Evolutionary conservation across 2,888 invertebrate species (phyloP).

Genomic region (Catocala fraxini): DNA sequence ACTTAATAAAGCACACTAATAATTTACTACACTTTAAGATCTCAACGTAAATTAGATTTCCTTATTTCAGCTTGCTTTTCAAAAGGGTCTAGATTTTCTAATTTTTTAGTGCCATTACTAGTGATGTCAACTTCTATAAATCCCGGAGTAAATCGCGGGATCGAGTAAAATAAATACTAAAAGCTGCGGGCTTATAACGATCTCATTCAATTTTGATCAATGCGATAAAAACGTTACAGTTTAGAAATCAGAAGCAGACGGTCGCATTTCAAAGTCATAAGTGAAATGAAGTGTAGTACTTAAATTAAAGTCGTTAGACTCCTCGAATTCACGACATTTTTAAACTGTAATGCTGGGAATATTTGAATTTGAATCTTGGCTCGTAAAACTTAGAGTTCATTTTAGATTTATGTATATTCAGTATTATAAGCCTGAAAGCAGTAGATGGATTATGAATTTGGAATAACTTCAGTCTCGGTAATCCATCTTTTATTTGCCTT

Average conservation of each 20-base stretch:
- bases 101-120: constrained; percentile 3
- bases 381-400: neutral
- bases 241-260: constrained; percentile 14
- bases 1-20: too few relatives aligned
- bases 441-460: neutral
- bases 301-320: constrained; percentile 40
- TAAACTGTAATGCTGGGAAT: neutral
- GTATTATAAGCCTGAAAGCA: too few relatives aligned
- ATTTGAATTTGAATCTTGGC: neutral
- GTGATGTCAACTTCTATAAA: neutral
- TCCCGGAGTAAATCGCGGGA: neutral
- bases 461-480: neutral
- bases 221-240: constrained; percentile 8
- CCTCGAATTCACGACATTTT: neutral
- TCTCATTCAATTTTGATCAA: constrained; percentile 1
- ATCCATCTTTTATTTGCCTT: too few relatives aligned
- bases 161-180: neutral
- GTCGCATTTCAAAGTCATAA: constrained; percentile 19
- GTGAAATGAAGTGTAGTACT: constrained; percentile 37
- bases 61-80: constrained; percentile 2
- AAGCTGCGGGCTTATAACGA: neutral
- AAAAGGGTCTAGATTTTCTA: neutral
- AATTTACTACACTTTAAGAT: neutral
- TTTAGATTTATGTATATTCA: neutral
- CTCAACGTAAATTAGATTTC: constrained; percentile 6